Evolutionary conservation across 2,888 invertebrate genomes (phyloP), one percentile per base, ranked within the genome.

Genomic region (Terebella lapidaria): DNA sequence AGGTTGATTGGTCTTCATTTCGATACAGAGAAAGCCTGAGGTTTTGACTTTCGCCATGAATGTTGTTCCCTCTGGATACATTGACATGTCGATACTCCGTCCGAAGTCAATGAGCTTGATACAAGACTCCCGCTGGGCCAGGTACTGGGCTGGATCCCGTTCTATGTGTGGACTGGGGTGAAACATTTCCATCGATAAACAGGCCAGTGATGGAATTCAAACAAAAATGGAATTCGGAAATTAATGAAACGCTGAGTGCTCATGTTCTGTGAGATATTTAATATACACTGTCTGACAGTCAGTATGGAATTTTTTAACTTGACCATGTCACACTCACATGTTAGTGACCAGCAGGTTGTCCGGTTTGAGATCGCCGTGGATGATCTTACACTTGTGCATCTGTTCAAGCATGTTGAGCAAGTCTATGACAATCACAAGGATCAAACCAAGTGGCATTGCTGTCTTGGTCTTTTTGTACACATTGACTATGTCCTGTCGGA

Each of bases 281-380:
- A n/a, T n/a, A n/a, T n/a, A n/a, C n/a, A n/a, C n/a, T n/a, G n/a
- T n/a, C n/a, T n/a, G n/a, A n/a, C n/a, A n/a, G n/a, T n/a, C n/a
- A n/a, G n/a, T n/a, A n/a, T n/a, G n/a, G n/a, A n/a, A n/a, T n/a
- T n/a, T n/a, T n/a, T n/a, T n/a, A n/a, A n/a, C n/a, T n/a, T n/a
- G n/a, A n/a, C n/a, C 42, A 35, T 10, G 42, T 15, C 42, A 35
- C 2, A 70, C 78, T 74, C 67, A 81, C 80, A 77, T 58, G 15
- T 66, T 64, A 29, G 62, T 68, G 20, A 95, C 79, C 66, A 95
- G 83, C 79, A 95, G 90, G 82, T 96, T 96, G 78, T 96, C 96
- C 0, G 95, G 93, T 78, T 96, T 96, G 58, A 96, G 87, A 76
- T 96, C 96, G 0, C 90, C 94, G 76, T 96, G 96, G 68, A 96